phyloP scores from a whole-genome alignment of 2,797 vertebrate genomes.

The Sciaenops ocellatus region DNA sequence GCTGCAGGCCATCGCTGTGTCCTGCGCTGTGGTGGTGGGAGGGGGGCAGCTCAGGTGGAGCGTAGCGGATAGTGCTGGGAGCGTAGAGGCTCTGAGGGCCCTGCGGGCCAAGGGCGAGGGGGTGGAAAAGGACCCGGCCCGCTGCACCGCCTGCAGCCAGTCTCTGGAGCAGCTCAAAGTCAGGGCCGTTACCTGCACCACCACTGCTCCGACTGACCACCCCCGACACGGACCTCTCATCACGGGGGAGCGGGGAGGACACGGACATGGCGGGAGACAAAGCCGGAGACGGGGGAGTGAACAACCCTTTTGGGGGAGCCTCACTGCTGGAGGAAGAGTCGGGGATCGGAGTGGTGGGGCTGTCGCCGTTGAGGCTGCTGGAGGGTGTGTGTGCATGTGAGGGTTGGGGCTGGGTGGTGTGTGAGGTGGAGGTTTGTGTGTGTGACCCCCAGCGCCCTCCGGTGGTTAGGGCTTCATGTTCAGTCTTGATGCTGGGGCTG shows the following conservation, averaged over 20 bases:
- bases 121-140: conserved; percentile 90
- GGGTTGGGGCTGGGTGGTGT: conserved; percentile 69
- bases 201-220: conserved; percentile 69
- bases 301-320: conserved; percentile 80
- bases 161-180: conserved; percentile 88
- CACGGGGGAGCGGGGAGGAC: conserved; percentile 85
- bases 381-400: conserved; percentile 79
- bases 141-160: conserved; percentile 85
- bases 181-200: conserved; percentile 70
- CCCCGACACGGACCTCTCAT: conserved; percentile 75
- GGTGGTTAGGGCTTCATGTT: conserved; percentile 78
- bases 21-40: conserved; percentile 77
- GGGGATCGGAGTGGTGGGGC: conserved; percentile 82
- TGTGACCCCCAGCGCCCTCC: conserved; percentile 79
- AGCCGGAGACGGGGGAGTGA: conserved; percentile 84
- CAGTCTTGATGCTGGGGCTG: conserved; percentile 86
- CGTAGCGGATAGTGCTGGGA: conserved; percentile 92
- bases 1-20: conserved; percentile 82
- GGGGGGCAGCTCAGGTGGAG: conserved; percentile 89
- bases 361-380: conserved; percentile 84
- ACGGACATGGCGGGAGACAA: conserved; percentile 85
- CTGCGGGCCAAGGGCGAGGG: conserved; percentile 84
- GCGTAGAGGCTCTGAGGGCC: conserved; percentile 90
- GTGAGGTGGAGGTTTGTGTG: conserved; percentile 66
- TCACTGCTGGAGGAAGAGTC: conserved; percentile 85